These are phyloP conservation scores for Moxostoma hubbsi DNA, from an alignment of 2,797 vertebrate species.

Conservation along the genomic window DNA sequence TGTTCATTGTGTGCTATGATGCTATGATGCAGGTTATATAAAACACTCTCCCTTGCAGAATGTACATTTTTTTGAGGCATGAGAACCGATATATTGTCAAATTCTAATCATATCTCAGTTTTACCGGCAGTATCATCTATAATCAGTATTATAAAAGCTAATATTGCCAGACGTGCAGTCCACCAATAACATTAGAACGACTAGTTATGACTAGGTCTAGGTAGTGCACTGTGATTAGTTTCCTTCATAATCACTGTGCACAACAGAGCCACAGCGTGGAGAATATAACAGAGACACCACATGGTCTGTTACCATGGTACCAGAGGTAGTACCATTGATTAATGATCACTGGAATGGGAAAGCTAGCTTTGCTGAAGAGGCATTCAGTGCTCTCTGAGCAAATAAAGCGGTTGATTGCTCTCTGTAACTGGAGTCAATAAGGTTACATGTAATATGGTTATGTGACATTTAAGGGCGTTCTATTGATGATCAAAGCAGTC, in stretches of 20 bases:
- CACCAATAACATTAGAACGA: too few species aligned
- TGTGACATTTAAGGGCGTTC: conserved; percentile 5
- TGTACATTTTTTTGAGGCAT: too few species aligned
- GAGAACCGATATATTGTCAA: too few species aligned
- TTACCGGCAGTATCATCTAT: too few species aligned
- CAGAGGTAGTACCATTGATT: conserved; percentile 47
- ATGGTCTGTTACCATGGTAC: conserved; percentile 54
- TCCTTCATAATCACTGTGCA: background rate
- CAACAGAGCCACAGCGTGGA: conserved; percentile 24
- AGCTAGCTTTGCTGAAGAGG: conserved; percentile 19
- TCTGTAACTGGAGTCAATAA: conserved; percentile 5
- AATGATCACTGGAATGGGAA: conserved; percentile 27
- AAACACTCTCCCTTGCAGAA: too few species aligned
- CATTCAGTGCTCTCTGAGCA: conserved; percentile 12
- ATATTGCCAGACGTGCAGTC: too few species aligned
- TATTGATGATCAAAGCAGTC: conserved; percentile 1
- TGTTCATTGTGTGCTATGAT: too few species aligned
- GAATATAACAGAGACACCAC: conserved; percentile 38
- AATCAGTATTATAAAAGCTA: too few species aligned
- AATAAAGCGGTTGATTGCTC: conserved; percentile 21
- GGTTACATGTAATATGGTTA: background rate
- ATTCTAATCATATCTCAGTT: too few species aligned
- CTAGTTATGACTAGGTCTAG: conserved; percentile 19
- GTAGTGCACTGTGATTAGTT: conserved; percentile 1
- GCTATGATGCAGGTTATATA: too few species aligned